These are phyloP conservation scores for Conomelus anceps DNA, from an alignment of 2,888 invertebrate species.

Conservation along the genomic window DNA sequence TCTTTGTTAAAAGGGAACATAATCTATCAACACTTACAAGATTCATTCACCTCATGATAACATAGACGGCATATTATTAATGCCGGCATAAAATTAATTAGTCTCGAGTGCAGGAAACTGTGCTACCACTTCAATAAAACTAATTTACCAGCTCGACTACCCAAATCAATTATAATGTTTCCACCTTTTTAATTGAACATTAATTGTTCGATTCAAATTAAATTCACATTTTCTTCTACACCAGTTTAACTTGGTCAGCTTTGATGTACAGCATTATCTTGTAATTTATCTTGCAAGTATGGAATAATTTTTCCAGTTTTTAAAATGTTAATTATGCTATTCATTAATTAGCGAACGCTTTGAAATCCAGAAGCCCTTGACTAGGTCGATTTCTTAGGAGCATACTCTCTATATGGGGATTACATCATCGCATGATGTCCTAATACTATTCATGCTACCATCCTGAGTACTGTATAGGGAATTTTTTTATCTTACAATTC, in stretches of 20 bases:
- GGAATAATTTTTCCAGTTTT: background rate
- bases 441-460: too few relatives aligned
- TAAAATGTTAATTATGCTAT: background rate
- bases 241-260: background rate
- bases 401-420: too few relatives aligned
- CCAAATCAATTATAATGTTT: conserved; percentile 5
- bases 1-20: background rate
- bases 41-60: background rate
- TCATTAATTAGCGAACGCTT: background rate
- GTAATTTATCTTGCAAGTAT: background rate
- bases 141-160: background rate
- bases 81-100: background rate
- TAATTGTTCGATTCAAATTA: background rate
- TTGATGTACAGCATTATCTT: background rate
- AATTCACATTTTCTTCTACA: background rate
- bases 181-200: conserved; percentile 3
- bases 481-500: too few relatives aligned
- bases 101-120: background rate
- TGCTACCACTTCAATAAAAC: background rate
- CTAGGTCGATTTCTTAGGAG: background rate
- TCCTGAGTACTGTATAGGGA: too few relatives aligned
- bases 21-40: background rate
- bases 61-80: background rate
- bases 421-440: too few relatives aligned
- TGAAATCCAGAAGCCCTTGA: background rate